These are phyloP conservation scores for Spatulosminthurus flaviceps DNA, from an alignment of 2,888 invertebrate species.

Conservation along the genomic window DNA sequence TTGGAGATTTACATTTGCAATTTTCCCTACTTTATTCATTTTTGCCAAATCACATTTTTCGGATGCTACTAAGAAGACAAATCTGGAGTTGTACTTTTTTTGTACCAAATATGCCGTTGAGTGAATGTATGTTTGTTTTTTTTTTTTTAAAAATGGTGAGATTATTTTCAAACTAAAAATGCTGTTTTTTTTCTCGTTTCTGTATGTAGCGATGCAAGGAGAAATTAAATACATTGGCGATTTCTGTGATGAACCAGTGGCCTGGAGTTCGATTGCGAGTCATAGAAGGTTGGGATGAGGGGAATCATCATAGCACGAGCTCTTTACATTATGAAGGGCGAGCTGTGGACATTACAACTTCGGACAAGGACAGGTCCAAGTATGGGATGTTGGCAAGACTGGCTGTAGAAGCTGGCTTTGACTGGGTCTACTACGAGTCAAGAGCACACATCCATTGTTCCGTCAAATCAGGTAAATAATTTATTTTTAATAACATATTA, in stretches of 20 bases:
- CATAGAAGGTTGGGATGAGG: slow-evolving; percentile 95
- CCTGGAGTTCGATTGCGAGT: slow-evolving; percentile 92
- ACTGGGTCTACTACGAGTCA: slow-evolving; percentile 98
- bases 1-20: too few species aligned
- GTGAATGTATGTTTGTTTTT: too few species aligned
- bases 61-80: too few species aligned
- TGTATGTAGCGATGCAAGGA: slow-evolving; percentile 93
- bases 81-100: too few species aligned
- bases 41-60: too few species aligned
- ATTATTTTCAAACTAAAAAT: not conserved
- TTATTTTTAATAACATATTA: slow-evolving; percentile 20
- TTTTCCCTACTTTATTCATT: too few species aligned
- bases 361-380: slow-evolving; percentile 90
- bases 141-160: too few species aligned
- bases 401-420: slow-evolving; percentile 96
- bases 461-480: slow-evolving; percentile 88
- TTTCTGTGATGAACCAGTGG: slow-evolving; percentile 98
- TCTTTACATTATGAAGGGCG: slow-evolving; percentile 96
- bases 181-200: slow-evolving; percentile 53
- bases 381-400: slow-evolving; percentile 95
- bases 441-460: slow-evolving; percentile 95
- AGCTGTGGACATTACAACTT: slow-evolving; percentile 95
- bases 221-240: slow-evolving; percentile 91
- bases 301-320: slow-evolving; percentile 78
- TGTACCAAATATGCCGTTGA: too few species aligned